Conservation (phyloP, 2,888 invertebrate species). For the Agrotis ipsilon region DNA sequence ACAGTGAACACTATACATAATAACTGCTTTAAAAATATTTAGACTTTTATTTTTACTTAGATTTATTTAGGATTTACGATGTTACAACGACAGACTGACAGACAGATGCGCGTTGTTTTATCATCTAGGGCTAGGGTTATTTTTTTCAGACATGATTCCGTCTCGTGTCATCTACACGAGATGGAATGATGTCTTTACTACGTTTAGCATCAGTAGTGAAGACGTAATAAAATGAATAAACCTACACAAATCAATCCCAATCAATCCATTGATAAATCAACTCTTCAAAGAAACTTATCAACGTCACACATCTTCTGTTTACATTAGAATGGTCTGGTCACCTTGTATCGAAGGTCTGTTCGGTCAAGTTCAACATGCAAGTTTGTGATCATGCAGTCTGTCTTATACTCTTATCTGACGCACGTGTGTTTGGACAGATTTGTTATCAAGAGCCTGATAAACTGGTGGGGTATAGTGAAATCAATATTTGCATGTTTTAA, state of each 20-base stretch:
- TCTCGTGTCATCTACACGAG: no score
- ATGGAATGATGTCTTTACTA: no score
- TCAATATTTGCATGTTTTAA: slow-evolving; percentile 33
- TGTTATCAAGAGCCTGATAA: slow-evolving; percentile 41
- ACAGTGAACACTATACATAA: neutral
- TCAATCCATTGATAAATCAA: slow-evolving; percentile 5
- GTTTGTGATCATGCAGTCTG: slow-evolving; percentile 6
- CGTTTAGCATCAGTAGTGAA: no score
- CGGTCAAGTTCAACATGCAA: slow-evolving; percentile 68
- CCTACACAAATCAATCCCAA: neutral
- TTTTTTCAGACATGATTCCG: no score
- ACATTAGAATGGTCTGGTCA: slow-evolving; percentile 46
- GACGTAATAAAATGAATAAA: no score
- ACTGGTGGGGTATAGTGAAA: slow-evolving; percentile 4
- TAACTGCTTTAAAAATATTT: neutral
- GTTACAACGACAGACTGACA: no score
- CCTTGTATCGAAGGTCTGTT: slow-evolving; percentile 62
- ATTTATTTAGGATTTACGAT: no score
- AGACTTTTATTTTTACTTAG: no score
- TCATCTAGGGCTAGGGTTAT: no score
- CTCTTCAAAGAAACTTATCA: neutral
- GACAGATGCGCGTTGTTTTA: no score
- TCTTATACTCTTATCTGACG: slow-evolving; percentile 52
- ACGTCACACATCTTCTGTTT: slow-evolving; percentile 22
- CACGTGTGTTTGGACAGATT: slow-evolving; percentile 50